A percentile compares a stretch with the other conserved stretches of the same genome.
Evolutionary conservation across 2,113 vertebrate genomes (phyloP).

Genomic region (Harpagus bidentatus): DNA sequence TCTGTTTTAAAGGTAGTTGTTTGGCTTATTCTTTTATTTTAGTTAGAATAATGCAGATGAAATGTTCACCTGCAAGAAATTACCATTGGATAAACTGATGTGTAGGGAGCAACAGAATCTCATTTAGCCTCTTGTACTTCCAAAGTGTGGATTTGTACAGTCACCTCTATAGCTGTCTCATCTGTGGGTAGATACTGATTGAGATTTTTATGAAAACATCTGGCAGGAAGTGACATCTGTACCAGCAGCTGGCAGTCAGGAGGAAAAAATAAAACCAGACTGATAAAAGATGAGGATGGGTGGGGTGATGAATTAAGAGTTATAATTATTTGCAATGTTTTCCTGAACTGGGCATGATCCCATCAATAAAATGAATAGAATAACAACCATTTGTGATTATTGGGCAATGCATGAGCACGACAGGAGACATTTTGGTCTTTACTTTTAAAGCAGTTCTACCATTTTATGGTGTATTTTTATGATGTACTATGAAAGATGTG

Average conservation of each 20-base stretch:
- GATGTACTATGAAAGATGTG: accelerated
- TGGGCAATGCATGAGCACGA: background rate
- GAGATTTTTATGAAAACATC: background rate
- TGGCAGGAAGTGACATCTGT: constrained; percentile 41
- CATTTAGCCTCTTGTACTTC: background rate
- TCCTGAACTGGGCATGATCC: background rate
- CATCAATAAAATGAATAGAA: background rate
- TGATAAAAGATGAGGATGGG: background rate
- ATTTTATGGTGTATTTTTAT: background rate
- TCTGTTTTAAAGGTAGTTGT: background rate
- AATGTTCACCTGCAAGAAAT: background rate
- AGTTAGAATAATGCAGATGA: background rate
- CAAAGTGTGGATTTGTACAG: background rate
- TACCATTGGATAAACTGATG: background rate
- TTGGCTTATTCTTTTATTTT: background rate
- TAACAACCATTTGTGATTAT: background rate
- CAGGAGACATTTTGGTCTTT: background rate
- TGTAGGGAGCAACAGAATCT: background rate
- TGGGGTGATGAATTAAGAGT: background rate
- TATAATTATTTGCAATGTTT: background rate
- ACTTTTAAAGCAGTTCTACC: background rate
- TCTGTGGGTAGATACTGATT: background rate
- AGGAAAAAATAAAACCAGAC: background rate
- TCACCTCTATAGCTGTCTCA: background rate
- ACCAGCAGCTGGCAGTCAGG: constrained; percentile 8